Evolutionary conservation across 2,113 vertebrate genomes (phyloP).

Genomic region (Amphiprion percula): DNA sequence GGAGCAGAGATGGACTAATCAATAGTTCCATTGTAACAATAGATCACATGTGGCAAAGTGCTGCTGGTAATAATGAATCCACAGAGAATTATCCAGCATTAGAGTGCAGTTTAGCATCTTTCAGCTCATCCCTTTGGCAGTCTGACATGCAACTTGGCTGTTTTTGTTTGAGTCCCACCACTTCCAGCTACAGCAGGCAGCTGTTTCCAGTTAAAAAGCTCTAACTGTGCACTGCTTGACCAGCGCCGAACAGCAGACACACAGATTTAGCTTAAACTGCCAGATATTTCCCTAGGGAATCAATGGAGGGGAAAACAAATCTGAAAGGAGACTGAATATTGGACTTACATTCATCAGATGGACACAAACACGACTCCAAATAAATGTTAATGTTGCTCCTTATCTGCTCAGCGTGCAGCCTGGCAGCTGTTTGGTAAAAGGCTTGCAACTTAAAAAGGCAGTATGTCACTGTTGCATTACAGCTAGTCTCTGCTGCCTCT

Average conservation of each 20-base stretch:
- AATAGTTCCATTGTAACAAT: not conserved
- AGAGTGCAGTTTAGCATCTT: not conserved
- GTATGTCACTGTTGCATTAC: not conserved
- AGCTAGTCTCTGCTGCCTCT: not conserved
- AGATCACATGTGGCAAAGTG: not conserved
- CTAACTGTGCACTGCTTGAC: not conserved
- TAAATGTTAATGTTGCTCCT: constrained; percentile 16
- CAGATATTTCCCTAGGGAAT: constrained; percentile 22
- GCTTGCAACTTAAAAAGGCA: constrained; percentile 10
- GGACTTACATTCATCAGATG: constrained; percentile 28
- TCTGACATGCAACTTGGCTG: not conserved
- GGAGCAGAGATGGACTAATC: not conserved
- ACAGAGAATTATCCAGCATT: not conserved
- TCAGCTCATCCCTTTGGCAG: not conserved
- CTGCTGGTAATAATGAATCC: constrained; percentile 5
- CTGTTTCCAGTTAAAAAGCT: constrained; percentile 6
- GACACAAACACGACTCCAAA: constrained; percentile 19
- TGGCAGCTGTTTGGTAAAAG: constrained; percentile 8
- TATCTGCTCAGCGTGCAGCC: constrained; percentile 2
- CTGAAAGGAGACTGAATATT: constrained; percentile 16
- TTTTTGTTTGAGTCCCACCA: not conserved
- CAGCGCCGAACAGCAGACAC: not conserved
- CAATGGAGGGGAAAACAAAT: constrained; percentile 10
- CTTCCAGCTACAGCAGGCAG: not conserved
- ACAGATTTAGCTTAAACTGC: constrained; percentile 14